phyloP scores from a whole-genome alignment of 2,888 invertebrate genomes.

The Nesidiocoris tenuis region DNA sequence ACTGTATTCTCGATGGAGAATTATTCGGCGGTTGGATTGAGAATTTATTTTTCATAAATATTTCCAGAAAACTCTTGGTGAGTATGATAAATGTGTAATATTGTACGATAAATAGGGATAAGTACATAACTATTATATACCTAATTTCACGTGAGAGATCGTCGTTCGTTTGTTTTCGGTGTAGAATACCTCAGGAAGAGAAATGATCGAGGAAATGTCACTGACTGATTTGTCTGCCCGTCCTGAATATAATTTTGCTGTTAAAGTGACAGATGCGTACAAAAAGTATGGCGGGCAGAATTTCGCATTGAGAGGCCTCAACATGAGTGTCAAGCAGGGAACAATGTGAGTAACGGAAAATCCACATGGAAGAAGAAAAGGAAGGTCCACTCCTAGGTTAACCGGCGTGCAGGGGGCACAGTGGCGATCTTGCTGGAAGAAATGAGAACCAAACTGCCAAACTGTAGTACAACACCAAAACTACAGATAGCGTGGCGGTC shows the following conservation, averaged over 20 bases:
- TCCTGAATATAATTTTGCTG: neutral
- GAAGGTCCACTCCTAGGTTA: too few species aligned
- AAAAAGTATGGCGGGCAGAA: slow-evolving; percentile 29
- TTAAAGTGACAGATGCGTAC: slow-evolving; percentile 31
- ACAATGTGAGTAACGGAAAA: slow-evolving; percentile 33
- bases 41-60: neutral
- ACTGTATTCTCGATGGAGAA: too few species aligned
- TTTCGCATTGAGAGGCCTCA: slow-evolving; percentile 25
- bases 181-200: neutral
- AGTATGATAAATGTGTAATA: too few species aligned
- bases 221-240: slow-evolving; percentile 5
- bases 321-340: slow-evolving; percentile 42
- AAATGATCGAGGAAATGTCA: slow-evolving; percentile 16
- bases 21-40: neutral
- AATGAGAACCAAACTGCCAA: too few species aligned
- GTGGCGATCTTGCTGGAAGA: too few species aligned
- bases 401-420: too few species aligned
- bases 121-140: neutral
- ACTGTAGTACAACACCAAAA: too few species aligned
- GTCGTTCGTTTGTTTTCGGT: neutral
- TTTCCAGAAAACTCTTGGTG: neutral
- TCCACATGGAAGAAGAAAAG: too few species aligned
- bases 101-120: too few species aligned
- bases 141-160: neutral
- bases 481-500: too few species aligned